Conservation (phyloP, 1,140 invertebrate species). For the Penaeus chinensis region DNA sequence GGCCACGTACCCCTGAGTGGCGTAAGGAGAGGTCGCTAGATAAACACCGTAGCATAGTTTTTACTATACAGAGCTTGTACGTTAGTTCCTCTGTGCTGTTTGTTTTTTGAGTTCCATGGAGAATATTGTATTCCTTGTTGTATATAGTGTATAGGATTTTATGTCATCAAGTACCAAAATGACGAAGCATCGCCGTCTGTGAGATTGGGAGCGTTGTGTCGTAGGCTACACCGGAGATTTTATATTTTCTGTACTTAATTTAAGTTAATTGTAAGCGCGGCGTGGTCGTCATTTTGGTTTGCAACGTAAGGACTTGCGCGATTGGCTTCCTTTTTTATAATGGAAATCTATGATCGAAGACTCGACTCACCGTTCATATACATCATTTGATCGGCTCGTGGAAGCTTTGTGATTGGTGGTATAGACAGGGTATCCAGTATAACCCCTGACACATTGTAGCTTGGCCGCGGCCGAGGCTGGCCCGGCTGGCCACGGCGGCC, state of each 20-base stretch:
- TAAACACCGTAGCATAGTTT: conserved; percentile 58
- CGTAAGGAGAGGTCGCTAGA: conserved; percentile 50
- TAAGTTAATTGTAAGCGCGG: conserved; percentile 53
- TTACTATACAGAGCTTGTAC: conserved; percentile 58
- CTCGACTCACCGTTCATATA: conserved; percentile 1
- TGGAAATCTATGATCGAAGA: background rate
- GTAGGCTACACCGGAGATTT: conserved; percentile 49
- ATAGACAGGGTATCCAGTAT: conserved; percentile 44
- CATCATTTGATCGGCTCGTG: background rate
- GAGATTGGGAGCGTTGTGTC: conserved; percentile 28
- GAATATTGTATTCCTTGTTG: conserved; percentile 59
- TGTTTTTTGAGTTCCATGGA: conserved; percentile 58
- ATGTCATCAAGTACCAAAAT: conserved; percentile 52
- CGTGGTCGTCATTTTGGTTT: conserved; percentile 55
- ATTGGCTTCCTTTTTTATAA: conserved; percentile 45
- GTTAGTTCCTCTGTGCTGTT: conserved; percentile 59
- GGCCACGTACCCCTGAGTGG: conserved; percentile 44
- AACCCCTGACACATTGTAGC: background rate
- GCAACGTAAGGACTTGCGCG: conserved; percentile 42
- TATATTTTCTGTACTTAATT: conserved; percentile 62
- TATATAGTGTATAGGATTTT: conserved; percentile 56
- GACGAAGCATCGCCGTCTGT: conserved; percentile 22
- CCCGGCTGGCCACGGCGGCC: too few relatives aligned
- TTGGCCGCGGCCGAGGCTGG: too few relatives aligned
- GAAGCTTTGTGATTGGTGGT: conserved; percentile 35